Percentiles rank a stretch among this genome's conserved stretches.
Evolutionary conservation across 1,140 invertebrate species (phyloP).

Genomic region (Lepidotrigona ventralis): DNA sequence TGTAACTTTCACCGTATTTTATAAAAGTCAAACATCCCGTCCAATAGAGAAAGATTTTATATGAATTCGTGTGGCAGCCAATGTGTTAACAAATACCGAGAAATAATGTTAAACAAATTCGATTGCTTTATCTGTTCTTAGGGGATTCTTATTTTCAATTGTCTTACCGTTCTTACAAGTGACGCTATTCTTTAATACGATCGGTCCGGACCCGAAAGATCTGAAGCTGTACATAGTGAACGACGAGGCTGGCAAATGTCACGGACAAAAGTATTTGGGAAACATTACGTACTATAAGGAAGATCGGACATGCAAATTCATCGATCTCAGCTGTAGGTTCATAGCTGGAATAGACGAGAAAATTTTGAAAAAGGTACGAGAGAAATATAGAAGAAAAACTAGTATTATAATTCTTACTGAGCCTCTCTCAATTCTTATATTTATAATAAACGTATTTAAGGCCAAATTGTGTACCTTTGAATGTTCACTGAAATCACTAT

Average conservation of each 20-base stretch:
- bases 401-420: too few species aligned
- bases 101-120: background rate
- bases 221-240: constrained; percentile 89
- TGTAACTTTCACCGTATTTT: too few species aligned
- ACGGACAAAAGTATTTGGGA: constrained; percentile 71
- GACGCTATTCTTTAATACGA: constrained; percentile 88
- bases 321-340: constrained; percentile 82
- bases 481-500: too few species aligned
- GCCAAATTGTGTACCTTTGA: too few species aligned
- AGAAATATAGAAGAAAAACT: background rate
- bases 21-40: too few species aligned
- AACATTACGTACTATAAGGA: constrained; percentile 62
- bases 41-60: too few species aligned
- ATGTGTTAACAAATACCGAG: background rate
- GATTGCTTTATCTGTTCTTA: constrained; percentile 73
- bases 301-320: constrained; percentile 77
- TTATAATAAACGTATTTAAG: too few species aligned
- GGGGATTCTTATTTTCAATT: constrained; percentile 89
- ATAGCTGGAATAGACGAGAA: constrained; percentile 79
- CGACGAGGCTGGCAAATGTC: constrained; percentile 82
- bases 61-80: too few species aligned
- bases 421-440: too few species aligned
- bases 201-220: constrained; percentile 88
- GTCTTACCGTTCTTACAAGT: constrained; percentile 90
- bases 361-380: constrained; percentile 75